Percentiles rank a stretch among this genome's conserved stretches.
phyloP scores from a whole-genome alignment of 2,888 invertebrate genomes.

The Phrixothrix hirtus region DNA sequence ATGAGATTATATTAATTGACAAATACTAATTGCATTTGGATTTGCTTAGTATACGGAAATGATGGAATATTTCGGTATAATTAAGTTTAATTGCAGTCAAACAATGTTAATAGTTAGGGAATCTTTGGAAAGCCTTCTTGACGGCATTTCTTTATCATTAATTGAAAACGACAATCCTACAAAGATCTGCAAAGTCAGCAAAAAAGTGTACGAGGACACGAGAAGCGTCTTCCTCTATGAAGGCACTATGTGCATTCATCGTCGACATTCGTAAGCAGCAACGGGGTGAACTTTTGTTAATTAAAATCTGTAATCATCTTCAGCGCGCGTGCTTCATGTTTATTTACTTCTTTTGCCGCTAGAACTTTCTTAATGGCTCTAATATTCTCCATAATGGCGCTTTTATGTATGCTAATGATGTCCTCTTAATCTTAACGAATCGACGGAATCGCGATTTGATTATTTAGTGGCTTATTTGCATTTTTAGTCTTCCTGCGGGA shows the following conservation, averaged over 20 bases:
- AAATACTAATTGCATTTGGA: background rate
- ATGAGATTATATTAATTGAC: background rate
- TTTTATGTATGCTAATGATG: conserved; percentile 29
- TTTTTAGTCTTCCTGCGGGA: conserved; percentile 19
- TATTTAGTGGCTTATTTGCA: conserved; percentile 22
- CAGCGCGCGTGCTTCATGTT: conserved; percentile 22
- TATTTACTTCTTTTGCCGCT: conserved; percentile 24
- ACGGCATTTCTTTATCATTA: background rate
- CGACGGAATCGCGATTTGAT: conserved; percentile 22
- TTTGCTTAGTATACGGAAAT: conserved; percentile 1
- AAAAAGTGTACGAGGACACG: conserved; percentile 2
- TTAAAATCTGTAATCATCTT: conserved; percentile 33
- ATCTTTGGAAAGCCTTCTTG: background rate
- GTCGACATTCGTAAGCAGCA: conserved; percentile 12
- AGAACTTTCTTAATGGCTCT: conserved; percentile 24
- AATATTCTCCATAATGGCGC: conserved; percentile 26
- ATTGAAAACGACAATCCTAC: background rate
- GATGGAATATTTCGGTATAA: background rate
- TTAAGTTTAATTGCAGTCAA: background rate
- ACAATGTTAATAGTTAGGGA: background rate
- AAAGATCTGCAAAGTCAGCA: background rate
- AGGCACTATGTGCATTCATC: conserved; percentile 13
- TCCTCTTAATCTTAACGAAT: conserved; percentile 22
- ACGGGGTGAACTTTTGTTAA: conserved; percentile 31
- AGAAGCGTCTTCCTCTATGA: conserved; percentile 7